phyloP scores from a whole-genome alignment of 30 jellyfish, hydroid and myxozoan species.

The Rhopilema esculentum region DNA sequence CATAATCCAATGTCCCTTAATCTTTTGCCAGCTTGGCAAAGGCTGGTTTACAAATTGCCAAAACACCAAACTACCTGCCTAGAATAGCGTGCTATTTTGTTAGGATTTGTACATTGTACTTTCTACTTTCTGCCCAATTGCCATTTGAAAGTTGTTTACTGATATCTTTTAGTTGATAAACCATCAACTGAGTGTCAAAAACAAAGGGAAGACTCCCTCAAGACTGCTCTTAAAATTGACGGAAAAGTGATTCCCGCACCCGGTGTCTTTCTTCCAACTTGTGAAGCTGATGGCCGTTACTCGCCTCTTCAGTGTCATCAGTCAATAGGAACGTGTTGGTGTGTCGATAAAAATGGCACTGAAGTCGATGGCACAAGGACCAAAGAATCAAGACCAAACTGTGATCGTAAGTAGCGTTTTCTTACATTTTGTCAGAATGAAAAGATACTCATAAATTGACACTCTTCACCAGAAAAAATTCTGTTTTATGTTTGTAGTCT shows the following conservation, averaged over 20 bases:
- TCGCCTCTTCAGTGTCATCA: constrained; percentile 68
- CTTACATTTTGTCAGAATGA: background rate
- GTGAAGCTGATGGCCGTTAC: constrained; percentile 73
- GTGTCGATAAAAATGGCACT: constrained; percentile 76
- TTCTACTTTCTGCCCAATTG: too few species aligned
- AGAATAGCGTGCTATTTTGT: too few species aligned
- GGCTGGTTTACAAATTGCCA: too few species aligned
- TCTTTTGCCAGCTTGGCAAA: too few species aligned
- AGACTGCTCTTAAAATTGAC: constrained; percentile 23
- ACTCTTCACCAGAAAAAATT: background rate
- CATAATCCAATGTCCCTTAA: too few species aligned
- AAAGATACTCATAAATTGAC: background rate
- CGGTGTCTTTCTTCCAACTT: constrained; percentile 66
- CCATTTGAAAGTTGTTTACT: background rate
- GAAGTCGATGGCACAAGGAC: constrained; percentile 63
- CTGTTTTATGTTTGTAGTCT: too few species aligned
- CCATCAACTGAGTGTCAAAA: constrained; percentile 37
- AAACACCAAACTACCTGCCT: too few species aligned
- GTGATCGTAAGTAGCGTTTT: constrained; percentile 1
- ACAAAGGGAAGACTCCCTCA: constrained; percentile 30
- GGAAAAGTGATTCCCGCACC: constrained; percentile 53
- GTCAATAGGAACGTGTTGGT: constrained; percentile 79
- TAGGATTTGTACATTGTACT: background rate
- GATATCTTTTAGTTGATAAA: constrained; percentile 5
- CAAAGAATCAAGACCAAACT: constrained; percentile 7